phyloP scores from a whole-genome alignment of 2,888 invertebrate genomes.

The Heteropelma amictum region DNA sequence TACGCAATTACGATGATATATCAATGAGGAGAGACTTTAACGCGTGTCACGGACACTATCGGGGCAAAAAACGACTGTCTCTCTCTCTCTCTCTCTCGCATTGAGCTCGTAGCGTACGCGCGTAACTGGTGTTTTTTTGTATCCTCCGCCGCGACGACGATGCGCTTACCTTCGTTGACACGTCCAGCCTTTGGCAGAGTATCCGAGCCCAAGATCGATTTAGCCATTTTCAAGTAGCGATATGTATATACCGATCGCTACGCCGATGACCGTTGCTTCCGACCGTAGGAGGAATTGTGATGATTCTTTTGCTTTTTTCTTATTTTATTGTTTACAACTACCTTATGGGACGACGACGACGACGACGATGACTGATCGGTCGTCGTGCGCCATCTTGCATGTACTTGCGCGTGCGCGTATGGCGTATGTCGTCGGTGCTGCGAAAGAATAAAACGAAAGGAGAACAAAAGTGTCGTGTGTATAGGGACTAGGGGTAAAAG shows the following conservation, averaged over 20 bases:
- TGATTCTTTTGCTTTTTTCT: not conserved
- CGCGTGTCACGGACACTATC: conserved; percentile 26
- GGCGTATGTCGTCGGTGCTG: conserved; percentile 52
- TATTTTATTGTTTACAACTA: conserved; percentile 64
- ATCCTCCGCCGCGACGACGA: no score
- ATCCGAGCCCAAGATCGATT: conserved; percentile 77
- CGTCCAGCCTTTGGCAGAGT: conserved; percentile 83
- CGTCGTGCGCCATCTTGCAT: conserved; percentile 71
- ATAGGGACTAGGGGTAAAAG: not conserved
- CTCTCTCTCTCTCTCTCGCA: not conserved
- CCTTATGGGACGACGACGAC: conserved; percentile 64
- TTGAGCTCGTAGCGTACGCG: no score
- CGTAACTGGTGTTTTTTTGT: conserved; percentile 18
- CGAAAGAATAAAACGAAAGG: conserved; percentile 29
- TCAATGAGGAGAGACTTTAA: conserved; percentile 17
- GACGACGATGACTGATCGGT: no score
- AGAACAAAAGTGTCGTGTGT: not conserved
- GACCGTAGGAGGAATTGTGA: not conserved
- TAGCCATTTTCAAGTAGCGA: conserved; percentile 69
- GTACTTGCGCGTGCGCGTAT: conserved; percentile 21
- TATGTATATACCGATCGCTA: not conserved
- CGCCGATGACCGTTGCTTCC: no score
- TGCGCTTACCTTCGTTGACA: conserved; percentile 83
- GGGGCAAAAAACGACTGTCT: not conserved
- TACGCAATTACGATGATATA: not conserved